Conservation (phyloP, 2,888 invertebrate species). For the Cryptosula pallasiana region DNA sequence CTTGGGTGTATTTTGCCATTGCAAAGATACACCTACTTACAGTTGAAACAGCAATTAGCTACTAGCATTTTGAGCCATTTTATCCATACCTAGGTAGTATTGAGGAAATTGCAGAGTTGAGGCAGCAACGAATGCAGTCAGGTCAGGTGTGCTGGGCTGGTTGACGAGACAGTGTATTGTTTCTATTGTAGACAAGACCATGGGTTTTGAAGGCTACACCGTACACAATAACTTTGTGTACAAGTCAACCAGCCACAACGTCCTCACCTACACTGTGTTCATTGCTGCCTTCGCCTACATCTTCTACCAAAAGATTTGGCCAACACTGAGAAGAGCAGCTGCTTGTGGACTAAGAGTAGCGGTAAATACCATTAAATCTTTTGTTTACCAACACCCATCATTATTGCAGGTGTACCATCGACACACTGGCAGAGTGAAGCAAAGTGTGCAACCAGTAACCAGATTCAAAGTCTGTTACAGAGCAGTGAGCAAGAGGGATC, state of each 20-base stretch:
- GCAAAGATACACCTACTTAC: too few species aligned
- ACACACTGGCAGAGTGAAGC: neutral
- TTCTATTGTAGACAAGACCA: slow-evolving; percentile 13
- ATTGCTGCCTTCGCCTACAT: neutral
- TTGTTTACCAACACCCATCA: neutral
- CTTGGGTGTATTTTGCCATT: too few species aligned
- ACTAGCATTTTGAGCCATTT: too few species aligned
- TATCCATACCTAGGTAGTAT: too few species aligned
- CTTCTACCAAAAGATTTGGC: slow-evolving; percentile 16
- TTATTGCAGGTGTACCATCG: neutral
- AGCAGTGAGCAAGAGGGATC: neutral
- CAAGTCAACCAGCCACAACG: slow-evolving; percentile 22
- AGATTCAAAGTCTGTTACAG: neutral
- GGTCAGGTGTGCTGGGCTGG: neutral
- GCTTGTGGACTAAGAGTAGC: slow-evolving; percentile 5
- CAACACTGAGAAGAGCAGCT: neutral
- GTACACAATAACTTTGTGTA: slow-evolving; percentile 23
- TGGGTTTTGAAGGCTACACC: slow-evolving; percentile 7
- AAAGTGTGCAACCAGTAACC: neutral
- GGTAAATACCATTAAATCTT: slow-evolving; percentile 11
- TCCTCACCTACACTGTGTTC: slow-evolving; percentile 7
- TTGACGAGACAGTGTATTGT: neutral
- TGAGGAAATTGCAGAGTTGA: too few species aligned
- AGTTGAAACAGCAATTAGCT: too few species aligned
- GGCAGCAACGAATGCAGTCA: too few species aligned